Conservation (phyloP, 2,797 vertebrate species). For the Odontamblyopus lacepedii region DNA sequence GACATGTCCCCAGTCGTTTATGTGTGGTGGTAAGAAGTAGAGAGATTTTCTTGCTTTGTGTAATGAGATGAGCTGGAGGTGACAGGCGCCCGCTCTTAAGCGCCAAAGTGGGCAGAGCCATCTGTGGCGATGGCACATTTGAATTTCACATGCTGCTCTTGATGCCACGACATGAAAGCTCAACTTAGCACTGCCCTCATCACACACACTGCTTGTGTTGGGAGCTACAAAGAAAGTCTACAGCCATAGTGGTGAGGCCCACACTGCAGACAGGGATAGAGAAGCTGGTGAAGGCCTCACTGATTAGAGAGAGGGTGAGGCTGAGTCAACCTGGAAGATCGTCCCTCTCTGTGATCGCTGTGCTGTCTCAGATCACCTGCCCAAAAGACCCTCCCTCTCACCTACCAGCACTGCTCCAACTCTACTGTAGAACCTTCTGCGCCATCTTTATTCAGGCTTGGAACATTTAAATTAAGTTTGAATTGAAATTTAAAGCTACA, state of each 20-base stretch:
- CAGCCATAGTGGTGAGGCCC: constrained; percentile 47
- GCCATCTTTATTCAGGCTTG: not conserved
- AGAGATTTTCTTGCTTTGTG: not conserved
- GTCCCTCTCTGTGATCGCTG: not conserved
- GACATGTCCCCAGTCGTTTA: not conserved
- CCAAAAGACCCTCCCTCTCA: not conserved
- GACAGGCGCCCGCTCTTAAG: constrained; percentile 8
- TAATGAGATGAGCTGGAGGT: constrained; percentile 13
- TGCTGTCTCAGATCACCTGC: not conserved
- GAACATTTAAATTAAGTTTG: not conserved
- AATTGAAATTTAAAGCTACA: too few relatives aligned
- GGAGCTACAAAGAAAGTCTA: constrained; percentile 53
- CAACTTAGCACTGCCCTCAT: constrained; percentile 38
- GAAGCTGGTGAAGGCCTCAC: not conserved
- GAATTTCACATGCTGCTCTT: constrained; percentile 72
- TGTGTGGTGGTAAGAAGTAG: not conserved
- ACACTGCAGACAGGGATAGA: not conserved
- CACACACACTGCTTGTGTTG: constrained; percentile 62
- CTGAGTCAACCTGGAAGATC: not conserved
- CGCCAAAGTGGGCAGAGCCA: constrained; percentile 46
- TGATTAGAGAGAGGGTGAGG: not conserved
- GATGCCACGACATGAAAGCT: constrained; percentile 74
- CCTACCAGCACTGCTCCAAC: not conserved
- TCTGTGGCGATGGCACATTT: constrained; percentile 62
- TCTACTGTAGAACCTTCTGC: not conserved